Percentiles rank a stretch among this genome's conserved stretches.
phyloP scores from a whole-genome alignment of 2,888 invertebrate species.

The Eubasilissa splendida region DNA sequence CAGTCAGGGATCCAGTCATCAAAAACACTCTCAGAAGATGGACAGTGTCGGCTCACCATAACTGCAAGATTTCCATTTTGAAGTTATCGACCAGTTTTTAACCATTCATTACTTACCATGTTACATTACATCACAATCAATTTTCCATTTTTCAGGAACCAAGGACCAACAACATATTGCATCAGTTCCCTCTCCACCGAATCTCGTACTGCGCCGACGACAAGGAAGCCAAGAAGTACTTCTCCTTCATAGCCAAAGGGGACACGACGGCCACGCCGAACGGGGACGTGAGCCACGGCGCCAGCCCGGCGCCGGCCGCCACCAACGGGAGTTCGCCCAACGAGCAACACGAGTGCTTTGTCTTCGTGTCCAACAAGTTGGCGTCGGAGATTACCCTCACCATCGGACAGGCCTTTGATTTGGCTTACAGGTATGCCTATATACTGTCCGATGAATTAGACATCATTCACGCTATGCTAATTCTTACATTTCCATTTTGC shows the following conservation, averaged over 20 bases:
- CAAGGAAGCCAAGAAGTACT: slow-evolving; percentile 97
- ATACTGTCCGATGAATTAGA: too few species aligned
- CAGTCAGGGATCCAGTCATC: too few species aligned
- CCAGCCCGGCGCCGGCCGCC: slow-evolving; percentile 58
- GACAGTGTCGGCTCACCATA: too few species aligned
- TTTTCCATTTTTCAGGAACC: slow-evolving; percentile 73
- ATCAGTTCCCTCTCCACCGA: slow-evolving; percentile 96
- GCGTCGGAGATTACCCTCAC: slow-evolving; percentile 98
- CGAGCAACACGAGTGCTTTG: slow-evolving; percentile 95
- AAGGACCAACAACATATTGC: slow-evolving; percentile 84
- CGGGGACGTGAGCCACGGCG: slow-evolving; percentile 22
- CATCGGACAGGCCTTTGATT: slow-evolving; percentile 98
- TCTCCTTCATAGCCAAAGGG: slow-evolving; percentile 94
- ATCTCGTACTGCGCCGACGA: slow-evolving; percentile 99
- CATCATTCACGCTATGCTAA: too few species aligned
- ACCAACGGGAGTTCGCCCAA: slow-evolving; percentile 63
- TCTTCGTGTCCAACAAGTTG: slow-evolving; percentile 96
- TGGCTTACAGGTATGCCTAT: slow-evolving; percentile 85
- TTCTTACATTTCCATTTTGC: too few species aligned
- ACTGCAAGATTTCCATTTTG: too few species aligned
- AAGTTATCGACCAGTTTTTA: not conserved
- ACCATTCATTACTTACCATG: not conserved
- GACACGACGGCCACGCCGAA: slow-evolving; percentile 62
- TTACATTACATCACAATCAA: not conserved
- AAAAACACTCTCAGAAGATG: too few species aligned